Evolutionary conservation across 1,140 invertebrate genomes (phyloP).

Genomic region (Fopius arisanus): DNA sequence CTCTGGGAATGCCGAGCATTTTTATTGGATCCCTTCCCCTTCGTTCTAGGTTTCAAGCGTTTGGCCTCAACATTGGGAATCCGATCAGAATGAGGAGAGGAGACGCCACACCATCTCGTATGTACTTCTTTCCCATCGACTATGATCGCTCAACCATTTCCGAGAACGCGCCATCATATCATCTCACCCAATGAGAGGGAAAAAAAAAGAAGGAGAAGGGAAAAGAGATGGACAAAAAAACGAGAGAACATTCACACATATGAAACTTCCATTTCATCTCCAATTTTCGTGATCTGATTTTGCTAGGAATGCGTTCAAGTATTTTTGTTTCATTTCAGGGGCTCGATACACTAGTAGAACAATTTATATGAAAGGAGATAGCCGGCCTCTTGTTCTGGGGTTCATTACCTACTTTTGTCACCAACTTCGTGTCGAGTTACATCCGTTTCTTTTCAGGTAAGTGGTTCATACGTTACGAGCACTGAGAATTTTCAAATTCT

Average conservation of each 20-base stretch:
- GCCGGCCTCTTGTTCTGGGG: background rate
- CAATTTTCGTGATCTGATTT: conserved; percentile 26
- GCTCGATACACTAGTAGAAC: background rate
- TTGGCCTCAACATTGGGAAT: conserved; percentile 41
- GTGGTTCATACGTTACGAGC: background rate
- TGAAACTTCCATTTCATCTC: conserved; percentile 9
- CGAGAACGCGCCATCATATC: conserved; percentile 29
- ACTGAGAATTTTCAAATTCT: no score
- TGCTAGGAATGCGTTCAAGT: conserved; percentile 1
- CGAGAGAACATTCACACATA: conserved; percentile 22
- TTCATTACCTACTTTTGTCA: background rate
- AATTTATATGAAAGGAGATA: background rate
- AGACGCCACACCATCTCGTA: conserved; percentile 31
- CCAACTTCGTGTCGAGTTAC: background rate
- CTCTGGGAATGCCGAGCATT: conserved; percentile 56
- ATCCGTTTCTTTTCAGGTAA: background rate
- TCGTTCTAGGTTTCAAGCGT: conserved; percentile 24
- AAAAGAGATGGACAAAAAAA: background rate
- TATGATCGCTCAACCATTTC: conserved; percentile 40
- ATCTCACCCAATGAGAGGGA: conserved; percentile 17
- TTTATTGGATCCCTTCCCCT: conserved; percentile 54
- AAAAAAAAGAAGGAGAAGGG: background rate
- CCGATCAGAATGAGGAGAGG: conserved; percentile 43
- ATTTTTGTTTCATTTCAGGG: background rate
- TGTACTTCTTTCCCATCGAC: conserved; percentile 37